Base-by-base conservation (phyloP, 2,888 invertebrate species). In the Ditula angustiorana region DNA sequence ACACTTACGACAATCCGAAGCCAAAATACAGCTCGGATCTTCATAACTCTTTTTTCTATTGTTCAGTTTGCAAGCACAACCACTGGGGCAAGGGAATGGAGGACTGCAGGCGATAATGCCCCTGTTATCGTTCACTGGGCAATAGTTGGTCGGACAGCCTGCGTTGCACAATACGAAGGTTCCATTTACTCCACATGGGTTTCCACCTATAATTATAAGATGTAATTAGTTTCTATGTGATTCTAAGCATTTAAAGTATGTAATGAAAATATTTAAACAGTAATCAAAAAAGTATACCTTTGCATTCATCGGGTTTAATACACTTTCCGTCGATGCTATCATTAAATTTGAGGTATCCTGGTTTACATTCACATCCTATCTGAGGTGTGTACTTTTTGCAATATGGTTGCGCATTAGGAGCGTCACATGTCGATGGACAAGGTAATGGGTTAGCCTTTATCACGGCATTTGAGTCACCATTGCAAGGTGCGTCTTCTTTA, bases 41-140 rank as follows among this genome's bases (percentile, higher is more conserved):
- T 74, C 61, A 11, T 61, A 47, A 59, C 73, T 80, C 61, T 68
- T 69, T 30, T 73, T 71, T 53, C 62, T 75, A 60, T 82, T 74
- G 33, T 78, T 76, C 4, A 23, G 10, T 21, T 69, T 71, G 57
- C 87, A 87, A n/a, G 66, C 65, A 64, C 87, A 87, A 0, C 87
- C 87, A n/a, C 80, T 75, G 2, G 67, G 74, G 21, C 87, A 87
- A 0, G 77, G 79, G 19, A 63, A 68, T 0, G 82, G 71, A 0
- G 71, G 69, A 0, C 65, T 66, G 41, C 87, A 87, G 1, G 73
- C 76, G 10, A 79, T 37, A 0, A 70, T 68, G 0, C 21, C 76
- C 3, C 68, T 71, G 7, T 53, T 73, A 33, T 86, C 83, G 24
- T 74, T 61, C 4, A 2, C 57, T 4, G 86, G 83, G 35, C 87